phyloP scores from a whole-genome alignment of 2,888 invertebrate species.

The Timema cristinae region DNA sequence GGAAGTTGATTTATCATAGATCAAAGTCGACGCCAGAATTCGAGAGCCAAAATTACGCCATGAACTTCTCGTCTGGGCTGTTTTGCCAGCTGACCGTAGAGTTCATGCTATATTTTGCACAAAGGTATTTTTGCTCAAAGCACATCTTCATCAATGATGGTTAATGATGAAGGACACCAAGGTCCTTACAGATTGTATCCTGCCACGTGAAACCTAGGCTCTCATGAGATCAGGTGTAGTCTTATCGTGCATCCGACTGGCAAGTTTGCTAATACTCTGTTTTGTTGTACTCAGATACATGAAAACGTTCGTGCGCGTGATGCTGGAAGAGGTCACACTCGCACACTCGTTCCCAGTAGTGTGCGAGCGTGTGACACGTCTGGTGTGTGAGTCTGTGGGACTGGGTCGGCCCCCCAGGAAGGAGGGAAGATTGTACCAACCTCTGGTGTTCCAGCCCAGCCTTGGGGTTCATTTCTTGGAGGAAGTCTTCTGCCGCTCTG shows the following conservation, averaged over 20 bases:
- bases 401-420: conserved; percentile 16
- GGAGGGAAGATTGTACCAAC: conserved; percentile 24
- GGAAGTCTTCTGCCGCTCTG: conserved; percentile 28
- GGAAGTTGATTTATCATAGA: not conserved
- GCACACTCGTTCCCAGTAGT: conserved; percentile 21
- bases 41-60: not conserved
- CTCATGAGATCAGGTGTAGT: too few relatives aligned
- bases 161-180: too few relatives aligned
- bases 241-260: too few relatives aligned
- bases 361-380: conserved; percentile 21
- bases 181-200: too few relatives aligned
- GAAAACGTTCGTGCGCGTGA: conserved; percentile 21
- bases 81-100: conserved; percentile 23
- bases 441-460: conserved; percentile 23
- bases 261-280: not conserved
- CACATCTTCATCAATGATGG: too few relatives aligned
- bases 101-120: conserved; percentile 26
- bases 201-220: too few relatives aligned
- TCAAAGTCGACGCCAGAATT: not conserved
- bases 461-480: conserved; percentile 23
- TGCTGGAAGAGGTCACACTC: conserved; percentile 22
- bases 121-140: not conserved
- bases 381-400: conserved; percentile 22
- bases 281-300: conserved; percentile 5
- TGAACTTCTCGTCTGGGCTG: not conserved